Evolutionary conservation across 64 coral and sea anemone species (phyloP), one percentile per base, ranked within the genome.

Genomic region (Astreopora myriophthalma): DNA sequence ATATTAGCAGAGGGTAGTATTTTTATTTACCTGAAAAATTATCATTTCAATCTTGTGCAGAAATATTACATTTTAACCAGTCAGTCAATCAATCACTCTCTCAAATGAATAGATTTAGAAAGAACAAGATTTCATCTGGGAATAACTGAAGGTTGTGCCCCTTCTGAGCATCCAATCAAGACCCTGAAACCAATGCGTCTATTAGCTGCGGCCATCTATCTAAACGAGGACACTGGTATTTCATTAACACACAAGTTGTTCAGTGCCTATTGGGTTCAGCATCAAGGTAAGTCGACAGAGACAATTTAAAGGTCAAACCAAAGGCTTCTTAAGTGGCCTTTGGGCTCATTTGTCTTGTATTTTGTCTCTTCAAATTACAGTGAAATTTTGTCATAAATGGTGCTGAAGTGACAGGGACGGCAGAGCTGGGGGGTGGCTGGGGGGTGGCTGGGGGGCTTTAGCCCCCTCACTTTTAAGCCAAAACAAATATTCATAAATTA

Each of bases 101-200:
- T 17, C 17, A 7, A 70, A 46, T 57, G 75, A 88, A 36, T 52
- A 98, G 97, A 99, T 95, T 63, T 99, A 30, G 60, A 87, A 28
- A 95, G 97, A 48, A 73, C 91, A 48, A 87, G 75, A 70, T 65
- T 83, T 84, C 97, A 92, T 80, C 52, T 91, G 75, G 90, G 91
- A 14, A 52, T 99, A 73, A 73, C 70, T 38, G 68, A 73, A 77
- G 79, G 71, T 6, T 68, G 60, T 35, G n/a, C 69, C 17, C 94
- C 97, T 4, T 77, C 90, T 38, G 89, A 90, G 22, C 93, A 90
- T 64, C 94, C 97, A 9, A 96, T 76, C 40, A 86, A 64, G 20
- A 93, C 90, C 6, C 69, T 99, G 22, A 79, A 70, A 27, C 68
- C 93, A 68, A 99, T 99, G 97, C 79, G 97, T 38, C 80, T 99